These are phyloP conservation scores for Ispidina picta DNA, from an alignment of 2,797 vertebrate species.

Conservation along the genomic window DNA sequence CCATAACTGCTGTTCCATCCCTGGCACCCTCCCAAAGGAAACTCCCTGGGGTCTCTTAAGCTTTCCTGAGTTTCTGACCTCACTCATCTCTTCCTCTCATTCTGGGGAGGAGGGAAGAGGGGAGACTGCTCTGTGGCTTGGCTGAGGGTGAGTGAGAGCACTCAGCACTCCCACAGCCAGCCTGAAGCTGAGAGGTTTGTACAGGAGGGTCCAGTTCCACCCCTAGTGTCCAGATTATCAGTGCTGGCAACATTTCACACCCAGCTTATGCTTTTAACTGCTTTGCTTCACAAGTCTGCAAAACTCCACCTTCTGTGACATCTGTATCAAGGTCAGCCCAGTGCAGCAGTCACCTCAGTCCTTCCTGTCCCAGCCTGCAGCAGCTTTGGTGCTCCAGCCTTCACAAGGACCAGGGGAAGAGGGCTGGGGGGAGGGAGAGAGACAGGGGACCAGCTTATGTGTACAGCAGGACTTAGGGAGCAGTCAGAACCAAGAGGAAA, in stretches of 20 bases:
- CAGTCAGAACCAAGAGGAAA: background rate
- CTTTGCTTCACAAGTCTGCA: background rate
- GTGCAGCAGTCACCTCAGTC: background rate
- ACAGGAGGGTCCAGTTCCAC: background rate
- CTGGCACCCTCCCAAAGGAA: conserved; percentile 38
- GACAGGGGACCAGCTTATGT: background rate
- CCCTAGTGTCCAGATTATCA: background rate
- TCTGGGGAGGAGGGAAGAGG: background rate
- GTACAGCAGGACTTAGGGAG: background rate
- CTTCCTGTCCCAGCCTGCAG: background rate
- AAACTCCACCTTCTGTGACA: background rate
- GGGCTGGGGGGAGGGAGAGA: background rate
- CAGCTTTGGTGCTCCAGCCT: background rate
- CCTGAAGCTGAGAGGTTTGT: background rate
- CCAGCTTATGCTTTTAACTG: background rate
- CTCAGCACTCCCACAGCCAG: background rate
- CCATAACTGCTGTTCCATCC: background rate
- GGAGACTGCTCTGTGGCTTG: background rate
- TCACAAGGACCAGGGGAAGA: background rate
- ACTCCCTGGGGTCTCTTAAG: conserved; percentile 40
- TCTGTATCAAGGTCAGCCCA: conserved; percentile 25
- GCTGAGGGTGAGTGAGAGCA: background rate
- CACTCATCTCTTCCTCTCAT: conserved; percentile 18
- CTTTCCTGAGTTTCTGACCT: conserved; percentile 39
- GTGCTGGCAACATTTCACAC: background rate